Conservation (phyloP, 2,113 vertebrate genomes). For the Daubentonia madagascariensis region DNA sequence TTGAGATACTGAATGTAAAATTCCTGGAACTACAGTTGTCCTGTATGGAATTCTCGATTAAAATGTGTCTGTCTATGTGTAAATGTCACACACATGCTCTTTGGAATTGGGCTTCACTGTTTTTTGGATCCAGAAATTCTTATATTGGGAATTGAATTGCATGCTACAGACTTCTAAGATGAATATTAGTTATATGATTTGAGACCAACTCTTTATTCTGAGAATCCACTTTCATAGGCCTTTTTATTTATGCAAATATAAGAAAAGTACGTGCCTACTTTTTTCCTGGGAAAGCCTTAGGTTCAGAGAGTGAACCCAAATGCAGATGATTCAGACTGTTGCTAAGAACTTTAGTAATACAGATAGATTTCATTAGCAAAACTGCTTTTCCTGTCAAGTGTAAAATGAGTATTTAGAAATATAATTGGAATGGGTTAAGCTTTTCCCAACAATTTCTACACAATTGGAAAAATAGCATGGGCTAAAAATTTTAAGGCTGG, state of each 20-base stretch:
- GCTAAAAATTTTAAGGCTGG: neutral
- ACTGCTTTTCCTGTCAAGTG: neutral
- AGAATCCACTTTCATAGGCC: neutral
- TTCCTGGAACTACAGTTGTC: neutral
- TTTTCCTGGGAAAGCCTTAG: neutral
- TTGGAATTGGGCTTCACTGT: neutral
- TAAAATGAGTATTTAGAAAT: slow-evolving; percentile 13
- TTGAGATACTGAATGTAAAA: neutral
- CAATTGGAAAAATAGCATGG: neutral
- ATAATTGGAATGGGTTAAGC: neutral
- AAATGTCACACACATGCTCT: neutral
- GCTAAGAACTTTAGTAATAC: neutral
- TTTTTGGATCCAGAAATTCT: neutral
- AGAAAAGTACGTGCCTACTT: neutral
- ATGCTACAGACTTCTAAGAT: neutral
- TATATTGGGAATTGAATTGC: neutral
- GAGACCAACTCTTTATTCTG: neutral
- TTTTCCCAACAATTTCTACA: neutral
- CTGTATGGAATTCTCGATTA: neutral
- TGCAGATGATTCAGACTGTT: neutral
- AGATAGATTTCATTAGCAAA: slow-evolving; percentile 20
- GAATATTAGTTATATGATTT: neutral
- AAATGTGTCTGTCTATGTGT: neutral
- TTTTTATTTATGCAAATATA: neutral
- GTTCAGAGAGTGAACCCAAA: neutral